Evolutionary conservation across 2,888 invertebrate genomes (phyloP).

Genomic region (Acheta domesticus): DNA sequence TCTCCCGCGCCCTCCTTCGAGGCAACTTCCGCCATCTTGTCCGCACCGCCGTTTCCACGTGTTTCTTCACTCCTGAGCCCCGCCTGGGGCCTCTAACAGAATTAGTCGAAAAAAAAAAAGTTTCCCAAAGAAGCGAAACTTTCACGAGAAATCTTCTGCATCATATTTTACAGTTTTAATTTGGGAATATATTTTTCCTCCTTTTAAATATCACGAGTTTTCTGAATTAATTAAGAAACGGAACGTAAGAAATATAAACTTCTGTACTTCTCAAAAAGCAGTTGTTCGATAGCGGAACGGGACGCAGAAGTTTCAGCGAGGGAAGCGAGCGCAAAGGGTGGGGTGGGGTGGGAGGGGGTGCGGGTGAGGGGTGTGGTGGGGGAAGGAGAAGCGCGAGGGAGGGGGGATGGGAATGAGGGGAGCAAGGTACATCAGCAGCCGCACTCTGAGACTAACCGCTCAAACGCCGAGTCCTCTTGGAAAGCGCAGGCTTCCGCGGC

Average conservation of each 20-base stretch:
- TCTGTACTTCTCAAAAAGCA: background rate
- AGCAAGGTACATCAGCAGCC: too few relatives aligned
- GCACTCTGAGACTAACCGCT: too few relatives aligned
- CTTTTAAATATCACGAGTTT: slow-evolving; percentile 1
- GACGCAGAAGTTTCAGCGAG: background rate
- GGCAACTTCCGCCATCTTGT: background rate
- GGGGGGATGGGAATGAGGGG: background rate
- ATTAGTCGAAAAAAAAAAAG: slow-evolving; percentile 12
- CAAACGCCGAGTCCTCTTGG: too few relatives aligned
- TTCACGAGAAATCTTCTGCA: slow-evolving; percentile 7
- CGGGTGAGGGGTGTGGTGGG: background rate
- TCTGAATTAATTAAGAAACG: slow-evolving; percentile 18
- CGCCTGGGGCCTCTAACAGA: background rate
- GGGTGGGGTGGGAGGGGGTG: background rate
- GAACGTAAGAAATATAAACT: slow-evolving; percentile 18
- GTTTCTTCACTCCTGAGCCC: background rate
- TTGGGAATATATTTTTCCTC: slow-evolving; percentile 11
- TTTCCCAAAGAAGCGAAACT: background rate
- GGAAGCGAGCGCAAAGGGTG: background rate
- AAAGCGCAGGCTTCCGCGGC: too few relatives aligned
- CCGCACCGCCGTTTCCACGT: background rate
- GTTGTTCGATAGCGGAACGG: background rate
- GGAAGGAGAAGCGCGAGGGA: background rate
- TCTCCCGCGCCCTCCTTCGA: too few relatives aligned
- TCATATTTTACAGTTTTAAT: slow-evolving; percentile 18